A percentile compares a stretch with the other conserved stretches of the same genome.
phyloP scores from a whole-genome alignment of 2,888 invertebrate species.

The Thera britannica region DNA sequence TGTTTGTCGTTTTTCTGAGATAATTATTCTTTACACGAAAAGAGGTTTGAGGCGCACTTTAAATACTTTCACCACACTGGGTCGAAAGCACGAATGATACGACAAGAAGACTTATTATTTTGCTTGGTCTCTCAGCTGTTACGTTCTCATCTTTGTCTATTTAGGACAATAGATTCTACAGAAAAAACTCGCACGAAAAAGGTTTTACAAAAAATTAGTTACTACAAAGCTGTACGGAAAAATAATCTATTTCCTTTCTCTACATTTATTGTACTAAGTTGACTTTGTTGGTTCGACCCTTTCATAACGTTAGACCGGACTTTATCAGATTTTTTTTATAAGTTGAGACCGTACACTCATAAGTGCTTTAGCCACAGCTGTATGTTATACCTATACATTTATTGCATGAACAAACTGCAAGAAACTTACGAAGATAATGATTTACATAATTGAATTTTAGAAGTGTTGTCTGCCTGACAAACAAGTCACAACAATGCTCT shows the following conservation, averaged over 20 bases:
- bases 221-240: constrained; percentile 14
- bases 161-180: constrained; percentile 1
- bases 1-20: no score
- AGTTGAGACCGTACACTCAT: no score
- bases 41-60: no score
- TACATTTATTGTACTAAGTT: constrained; percentile 17
- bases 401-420: not conserved
- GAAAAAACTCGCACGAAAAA: no score
- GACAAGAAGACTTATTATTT: no score
- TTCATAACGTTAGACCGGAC: not conserved
- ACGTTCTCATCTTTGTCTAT: not conserved
- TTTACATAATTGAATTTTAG: not conserved
- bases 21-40: no score
- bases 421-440: not conserved
- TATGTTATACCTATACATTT: not conserved
- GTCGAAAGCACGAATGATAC: no score
- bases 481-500: not conserved
- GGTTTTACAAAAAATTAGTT: not conserved
- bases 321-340: no score
- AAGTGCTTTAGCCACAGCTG: not conserved
- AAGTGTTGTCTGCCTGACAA: not conserved
- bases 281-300: constrained; percentile 2
- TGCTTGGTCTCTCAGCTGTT: no score
- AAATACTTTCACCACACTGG: no score
- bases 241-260: constrained; percentile 14